Conservation (phyloP, 2,113 vertebrate species). For the Tetrax tetrax region DNA sequence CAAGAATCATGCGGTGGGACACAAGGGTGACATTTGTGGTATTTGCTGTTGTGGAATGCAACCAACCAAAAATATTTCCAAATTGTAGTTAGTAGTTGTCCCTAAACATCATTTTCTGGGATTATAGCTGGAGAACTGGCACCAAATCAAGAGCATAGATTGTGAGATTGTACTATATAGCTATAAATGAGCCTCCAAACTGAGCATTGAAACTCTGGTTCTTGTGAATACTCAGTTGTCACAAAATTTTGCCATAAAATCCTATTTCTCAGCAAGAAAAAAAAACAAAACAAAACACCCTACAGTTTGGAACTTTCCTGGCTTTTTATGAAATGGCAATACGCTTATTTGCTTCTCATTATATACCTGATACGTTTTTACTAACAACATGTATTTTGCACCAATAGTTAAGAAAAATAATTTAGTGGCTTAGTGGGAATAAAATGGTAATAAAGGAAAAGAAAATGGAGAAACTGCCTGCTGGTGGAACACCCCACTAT, state of each 20-base stretch:
- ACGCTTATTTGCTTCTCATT: slow-evolving; percentile 64
- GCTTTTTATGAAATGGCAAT: slow-evolving; percentile 57
- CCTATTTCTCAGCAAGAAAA: slow-evolving; percentile 31
- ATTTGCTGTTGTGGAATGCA: neutral
- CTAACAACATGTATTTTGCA: slow-evolving; percentile 66
- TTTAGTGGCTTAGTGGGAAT: slow-evolving; percentile 70
- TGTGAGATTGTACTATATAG: neutral
- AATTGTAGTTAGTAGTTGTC: neutral
- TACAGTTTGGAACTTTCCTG: slow-evolving; percentile 29
- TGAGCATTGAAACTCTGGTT: neutral
- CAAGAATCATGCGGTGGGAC: neutral
- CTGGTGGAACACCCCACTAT: slow-evolving; percentile 60
- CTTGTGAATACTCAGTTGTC: slow-evolving; percentile 21
- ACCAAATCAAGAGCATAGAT: neutral
- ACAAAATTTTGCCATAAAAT: slow-evolving; percentile 51
- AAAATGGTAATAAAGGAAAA: slow-evolving; percentile 66
- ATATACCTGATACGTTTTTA: slow-evolving; percentile 59
- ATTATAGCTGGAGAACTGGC: slow-evolving; percentile 24
- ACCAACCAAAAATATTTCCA: neutral
- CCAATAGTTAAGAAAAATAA: slow-evolving; percentile 58
- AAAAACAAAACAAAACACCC: slow-evolving; percentile 9
- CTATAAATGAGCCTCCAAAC: slow-evolving; percentile 44
- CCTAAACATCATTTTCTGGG: slow-evolving; percentile 19
- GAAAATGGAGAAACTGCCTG: slow-evolving; percentile 68
- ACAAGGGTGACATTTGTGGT: neutral